Percentiles rank a stretch among this genome's conserved stretches.
Evolutionary conservation across 2,797 vertebrate genomes (phyloP).

Genomic region (Sebastolobus altivelis): DNA sequence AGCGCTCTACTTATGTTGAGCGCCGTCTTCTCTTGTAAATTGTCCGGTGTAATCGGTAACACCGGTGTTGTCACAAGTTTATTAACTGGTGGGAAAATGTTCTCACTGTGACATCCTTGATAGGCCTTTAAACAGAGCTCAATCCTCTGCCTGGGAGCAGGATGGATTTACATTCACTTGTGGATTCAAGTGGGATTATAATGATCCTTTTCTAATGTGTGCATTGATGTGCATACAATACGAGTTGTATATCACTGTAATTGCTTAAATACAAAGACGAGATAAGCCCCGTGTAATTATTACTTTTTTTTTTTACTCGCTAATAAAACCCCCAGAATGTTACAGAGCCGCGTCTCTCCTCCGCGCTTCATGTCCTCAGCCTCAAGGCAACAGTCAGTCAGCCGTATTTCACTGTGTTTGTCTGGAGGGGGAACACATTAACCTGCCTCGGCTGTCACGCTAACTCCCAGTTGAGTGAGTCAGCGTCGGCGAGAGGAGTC

Average conservation of each 20-base stretch:
- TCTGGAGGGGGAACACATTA: slow-evolving; percentile 67
- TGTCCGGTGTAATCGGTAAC: no score
- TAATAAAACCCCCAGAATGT: slow-evolving; percentile 48
- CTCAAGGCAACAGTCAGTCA: slow-evolving; percentile 58
- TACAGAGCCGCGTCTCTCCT: slow-evolving; percentile 25
- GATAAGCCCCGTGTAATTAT: slow-evolving; percentile 44
- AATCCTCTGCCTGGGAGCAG: slow-evolving; percentile 4
- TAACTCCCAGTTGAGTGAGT: slow-evolving; percentile 60
- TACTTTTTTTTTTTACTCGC: slow-evolving; percentile 5
- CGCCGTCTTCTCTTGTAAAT: no score
- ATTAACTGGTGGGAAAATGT: no score
- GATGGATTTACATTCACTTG: slow-evolving; percentile 15
- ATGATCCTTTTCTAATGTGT: slow-evolving; percentile 34
- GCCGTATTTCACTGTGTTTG: slow-evolving; percentile 67
- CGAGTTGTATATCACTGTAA: slow-evolving; percentile 26
- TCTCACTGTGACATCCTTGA: no score
- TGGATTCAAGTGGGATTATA: slow-evolving; percentile 17
- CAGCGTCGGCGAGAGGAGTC: slow-evolving; percentile 38
- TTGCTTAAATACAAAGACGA: slow-evolving; percentile 32
- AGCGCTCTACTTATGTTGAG: no score
- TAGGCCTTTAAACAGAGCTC: slow-evolving; percentile 27
- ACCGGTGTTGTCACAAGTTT: no score
- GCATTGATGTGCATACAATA: slow-evolving; percentile 10
- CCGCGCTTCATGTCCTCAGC: slow-evolving; percentile 38
- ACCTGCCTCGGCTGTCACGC: slow-evolving; percentile 78